phyloP scores from a whole-genome alignment of 1,140 invertebrate species.

The Calliphora vicina region DNA sequence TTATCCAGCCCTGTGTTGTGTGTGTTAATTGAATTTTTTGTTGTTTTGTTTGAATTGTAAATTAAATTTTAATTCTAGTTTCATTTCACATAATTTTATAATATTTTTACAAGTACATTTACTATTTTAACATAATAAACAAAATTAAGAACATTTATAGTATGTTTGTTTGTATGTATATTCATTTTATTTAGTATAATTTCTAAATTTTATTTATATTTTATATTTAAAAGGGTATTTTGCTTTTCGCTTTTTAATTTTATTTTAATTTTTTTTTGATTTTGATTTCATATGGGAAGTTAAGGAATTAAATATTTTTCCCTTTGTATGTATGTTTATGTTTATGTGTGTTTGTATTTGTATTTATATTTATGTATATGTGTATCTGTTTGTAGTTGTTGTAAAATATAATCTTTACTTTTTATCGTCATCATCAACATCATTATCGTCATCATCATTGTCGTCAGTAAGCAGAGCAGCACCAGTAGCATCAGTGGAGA shows the following conservation, averaged over 20 bases:
- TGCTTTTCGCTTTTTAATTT: not conserved
- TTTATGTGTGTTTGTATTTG: not conserved
- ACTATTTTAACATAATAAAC: not conserved
- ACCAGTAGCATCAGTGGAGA: not conserved
- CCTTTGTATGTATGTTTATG: not conserved
- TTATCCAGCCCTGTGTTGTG: conserved; percentile 51
- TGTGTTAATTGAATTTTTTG: not conserved
- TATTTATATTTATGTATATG: not conserved
- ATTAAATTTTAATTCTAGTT: conserved; percentile 53
- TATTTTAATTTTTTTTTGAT: not conserved
- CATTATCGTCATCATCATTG: conserved; percentile 20
- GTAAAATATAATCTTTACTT: conserved; percentile 10
- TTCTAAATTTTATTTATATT: not conserved
- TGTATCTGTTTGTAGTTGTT: not conserved
- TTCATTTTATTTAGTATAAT: not conserved
- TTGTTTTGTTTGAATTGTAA: conserved; percentile 19
- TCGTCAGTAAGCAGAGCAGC: not conserved
- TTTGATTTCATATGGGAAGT: not conserved
- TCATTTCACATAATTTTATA: not conserved
- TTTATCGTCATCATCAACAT: conserved; percentile 1
- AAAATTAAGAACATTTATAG: not conserved
- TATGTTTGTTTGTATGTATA: too few species aligned
- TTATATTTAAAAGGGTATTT: not conserved
- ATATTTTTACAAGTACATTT: too few species aligned
- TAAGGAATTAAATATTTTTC: not conserved